Conservation (phyloP, 2,888 invertebrate genomes). For the Geotrupes spiniger region DNA sequence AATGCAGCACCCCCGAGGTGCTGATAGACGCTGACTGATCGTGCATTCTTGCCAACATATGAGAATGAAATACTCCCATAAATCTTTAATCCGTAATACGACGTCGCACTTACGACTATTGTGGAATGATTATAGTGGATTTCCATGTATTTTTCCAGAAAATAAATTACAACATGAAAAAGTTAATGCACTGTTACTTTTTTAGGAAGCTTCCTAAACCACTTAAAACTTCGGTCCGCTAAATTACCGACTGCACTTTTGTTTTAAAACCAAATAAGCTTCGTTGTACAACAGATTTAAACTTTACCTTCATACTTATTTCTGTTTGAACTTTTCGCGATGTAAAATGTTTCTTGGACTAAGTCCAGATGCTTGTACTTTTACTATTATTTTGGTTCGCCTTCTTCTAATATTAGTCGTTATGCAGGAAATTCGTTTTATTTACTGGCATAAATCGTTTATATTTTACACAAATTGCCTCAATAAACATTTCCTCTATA, state of each 20-base stretch:
- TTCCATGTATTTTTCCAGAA: constrained; percentile 40
- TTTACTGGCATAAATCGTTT: constrained; percentile 15
- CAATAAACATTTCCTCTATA: constrained; percentile 12
- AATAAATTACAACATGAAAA: constrained; percentile 38
- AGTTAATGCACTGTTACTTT: constrained; percentile 38
- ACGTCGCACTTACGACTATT: constrained; percentile 24
- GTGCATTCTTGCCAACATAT: constrained; percentile 27
- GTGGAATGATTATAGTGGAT: constrained; percentile 38
- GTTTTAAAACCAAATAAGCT: constrained; percentile 27
- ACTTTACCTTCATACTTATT: constrained; percentile 28
- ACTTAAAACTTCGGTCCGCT: constrained; percentile 38
- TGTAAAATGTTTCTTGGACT: constrained; percentile 31
- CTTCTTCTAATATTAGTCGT: constrained; percentile 19
- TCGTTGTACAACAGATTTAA: constrained; percentile 16
- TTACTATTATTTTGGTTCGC: constrained; percentile 12
- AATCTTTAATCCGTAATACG: constrained; percentile 34
- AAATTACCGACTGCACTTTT: constrained; percentile 39
- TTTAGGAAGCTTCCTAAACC: constrained; percentile 36
- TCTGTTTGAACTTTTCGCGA: constrained; percentile 32
- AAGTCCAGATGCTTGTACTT: constrained; percentile 29
- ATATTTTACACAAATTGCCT: constrained; percentile 15
- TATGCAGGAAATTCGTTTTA: constrained; percentile 15
- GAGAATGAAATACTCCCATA: constrained; percentile 28
- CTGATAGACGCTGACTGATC: constrained; percentile 37
- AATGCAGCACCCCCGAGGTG: constrained; percentile 26